Evolutionary conservation across 2,888 invertebrate genomes (phyloP).

Genomic region (Mycalesis mineus): DNA sequence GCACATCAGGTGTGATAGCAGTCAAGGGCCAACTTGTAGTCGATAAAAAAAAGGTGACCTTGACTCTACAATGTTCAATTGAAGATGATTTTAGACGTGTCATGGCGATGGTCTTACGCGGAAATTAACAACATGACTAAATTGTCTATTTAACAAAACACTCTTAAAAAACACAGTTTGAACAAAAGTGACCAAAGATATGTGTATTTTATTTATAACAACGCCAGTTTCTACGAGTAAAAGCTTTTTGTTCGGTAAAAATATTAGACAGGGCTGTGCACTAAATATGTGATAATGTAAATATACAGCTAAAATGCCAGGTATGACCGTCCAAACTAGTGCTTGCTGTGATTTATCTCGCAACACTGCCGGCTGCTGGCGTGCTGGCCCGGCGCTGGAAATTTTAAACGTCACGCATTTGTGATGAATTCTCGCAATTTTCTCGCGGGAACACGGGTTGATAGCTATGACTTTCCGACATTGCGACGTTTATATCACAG

Average conservation of each 20-base stretch:
- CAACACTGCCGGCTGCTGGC: slow-evolving; percentile 46
- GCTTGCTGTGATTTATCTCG: slow-evolving; percentile 67
- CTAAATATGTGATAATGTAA: slow-evolving; percentile 32
- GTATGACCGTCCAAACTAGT: slow-evolving; percentile 55
- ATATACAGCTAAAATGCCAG: slow-evolving; percentile 36
- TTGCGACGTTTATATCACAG: slow-evolving; percentile 37
- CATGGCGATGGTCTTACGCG: too few species aligned
- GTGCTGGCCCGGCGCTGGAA: slow-evolving; percentile 49
- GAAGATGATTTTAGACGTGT: too few species aligned
- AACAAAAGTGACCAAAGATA: neutral
- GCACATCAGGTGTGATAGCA: too few species aligned
- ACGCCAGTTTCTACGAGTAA: neutral
- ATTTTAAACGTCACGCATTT: slow-evolving; percentile 74
- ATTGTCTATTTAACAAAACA: too few species aligned
- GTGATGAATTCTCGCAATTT: slow-evolving; percentile 75
- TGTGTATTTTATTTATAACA: neutral
- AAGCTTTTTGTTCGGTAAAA: slow-evolving; percentile 14
- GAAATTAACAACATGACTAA: too few species aligned
- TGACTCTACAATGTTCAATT: too few species aligned
- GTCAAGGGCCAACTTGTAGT: too few species aligned
- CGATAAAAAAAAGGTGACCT: too few species aligned
- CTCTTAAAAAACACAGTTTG: neutral
- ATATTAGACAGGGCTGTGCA: slow-evolving; percentile 17
- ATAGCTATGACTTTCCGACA: slow-evolving; percentile 49
- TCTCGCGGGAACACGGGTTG: slow-evolving; percentile 59